Conservation (phyloP, 1,140 invertebrate genomes). For the Triops longicaudatus region DNA sequence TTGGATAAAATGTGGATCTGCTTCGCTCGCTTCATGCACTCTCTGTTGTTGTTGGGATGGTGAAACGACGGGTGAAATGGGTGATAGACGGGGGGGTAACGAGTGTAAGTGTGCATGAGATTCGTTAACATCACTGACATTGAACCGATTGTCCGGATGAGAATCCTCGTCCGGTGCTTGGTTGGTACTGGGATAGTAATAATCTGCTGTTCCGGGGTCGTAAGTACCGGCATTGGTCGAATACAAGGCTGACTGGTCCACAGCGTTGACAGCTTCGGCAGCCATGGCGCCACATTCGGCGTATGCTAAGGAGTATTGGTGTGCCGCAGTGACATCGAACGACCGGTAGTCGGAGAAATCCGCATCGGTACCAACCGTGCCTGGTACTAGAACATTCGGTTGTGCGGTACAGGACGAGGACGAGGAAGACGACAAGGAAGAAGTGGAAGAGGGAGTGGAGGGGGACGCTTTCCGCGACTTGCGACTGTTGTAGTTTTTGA, state of each 20-base stretch:
- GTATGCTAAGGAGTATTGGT: not conserved
- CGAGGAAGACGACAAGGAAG: not conserved
- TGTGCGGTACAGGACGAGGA: not conserved
- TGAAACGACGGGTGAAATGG: not conserved
- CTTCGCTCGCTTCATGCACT: not conserved
- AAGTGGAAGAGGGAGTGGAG: not conserved
- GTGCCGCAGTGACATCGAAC: not conserved
- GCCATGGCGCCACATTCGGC: not conserved
- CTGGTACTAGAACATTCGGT: not conserved
- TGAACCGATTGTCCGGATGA: not conserved
- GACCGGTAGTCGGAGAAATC: constrained; percentile 4
- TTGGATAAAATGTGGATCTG: not conserved
- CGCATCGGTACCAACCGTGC: not conserved
- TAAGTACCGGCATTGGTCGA: not conserved
- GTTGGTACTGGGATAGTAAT: not conserved
- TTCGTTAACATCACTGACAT: not conserved
- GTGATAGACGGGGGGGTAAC: not conserved
- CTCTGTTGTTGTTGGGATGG: not conserved
- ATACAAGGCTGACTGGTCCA: not conserved
- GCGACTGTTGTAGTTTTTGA: constrained; percentile 1
- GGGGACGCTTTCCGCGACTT: not conserved
- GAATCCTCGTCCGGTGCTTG: not conserved
- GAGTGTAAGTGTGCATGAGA: not conserved
- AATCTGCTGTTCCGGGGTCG: not conserved
- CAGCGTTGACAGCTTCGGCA: not conserved